Evolutionary conservation across 2,797 vertebrate genomes (phyloP).

Genomic region (Falco cherrug): DNA sequence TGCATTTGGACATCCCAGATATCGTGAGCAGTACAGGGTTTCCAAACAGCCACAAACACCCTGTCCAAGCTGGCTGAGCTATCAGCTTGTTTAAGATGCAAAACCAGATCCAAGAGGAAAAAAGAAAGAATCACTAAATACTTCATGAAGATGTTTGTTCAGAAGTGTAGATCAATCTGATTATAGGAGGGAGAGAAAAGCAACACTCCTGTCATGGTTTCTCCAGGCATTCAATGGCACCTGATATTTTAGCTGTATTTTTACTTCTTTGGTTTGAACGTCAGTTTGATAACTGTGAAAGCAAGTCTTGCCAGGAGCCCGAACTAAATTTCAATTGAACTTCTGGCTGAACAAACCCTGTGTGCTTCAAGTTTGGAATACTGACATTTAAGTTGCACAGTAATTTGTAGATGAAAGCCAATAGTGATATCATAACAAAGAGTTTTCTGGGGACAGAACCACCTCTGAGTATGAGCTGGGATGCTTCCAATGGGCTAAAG

Average conservation of each 20-base stretch:
- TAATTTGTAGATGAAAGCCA: constrained; percentile 59
- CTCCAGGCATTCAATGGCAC: constrained; percentile 34
- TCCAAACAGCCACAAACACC: constrained; percentile 6
- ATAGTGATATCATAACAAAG: constrained; percentile 63
- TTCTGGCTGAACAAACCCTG: constrained; percentile 60
- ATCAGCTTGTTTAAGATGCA: not conserved
- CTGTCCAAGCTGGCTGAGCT: not conserved
- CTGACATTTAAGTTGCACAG: constrained; percentile 61
- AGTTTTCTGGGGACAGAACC: constrained; percentile 64
- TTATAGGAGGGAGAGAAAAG: constrained; percentile 9
- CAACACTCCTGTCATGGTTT: constrained; percentile 6
- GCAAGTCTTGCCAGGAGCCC: constrained; percentile 54
- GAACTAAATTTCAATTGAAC: constrained; percentile 64
- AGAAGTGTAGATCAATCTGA: constrained; percentile 39
- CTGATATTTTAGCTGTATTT: constrained; percentile 58
- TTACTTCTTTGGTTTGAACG: constrained; percentile 53
- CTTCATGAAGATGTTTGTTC: not conserved
- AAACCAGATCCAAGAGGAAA: constrained; percentile 3
- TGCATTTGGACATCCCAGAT: not conserved
- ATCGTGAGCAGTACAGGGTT: not conserved
- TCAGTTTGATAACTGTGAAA: constrained; percentile 71
- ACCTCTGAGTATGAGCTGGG: constrained; percentile 21
- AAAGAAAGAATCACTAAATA: constrained; percentile 2
- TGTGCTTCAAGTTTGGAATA: constrained; percentile 52
- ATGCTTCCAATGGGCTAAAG: constrained; percentile 39